A percentile compares a stretch with the other conserved stretches of the same genome.
Conservation (phyloP, 2,797 vertebrate species). For the Columba guinea region DNA sequence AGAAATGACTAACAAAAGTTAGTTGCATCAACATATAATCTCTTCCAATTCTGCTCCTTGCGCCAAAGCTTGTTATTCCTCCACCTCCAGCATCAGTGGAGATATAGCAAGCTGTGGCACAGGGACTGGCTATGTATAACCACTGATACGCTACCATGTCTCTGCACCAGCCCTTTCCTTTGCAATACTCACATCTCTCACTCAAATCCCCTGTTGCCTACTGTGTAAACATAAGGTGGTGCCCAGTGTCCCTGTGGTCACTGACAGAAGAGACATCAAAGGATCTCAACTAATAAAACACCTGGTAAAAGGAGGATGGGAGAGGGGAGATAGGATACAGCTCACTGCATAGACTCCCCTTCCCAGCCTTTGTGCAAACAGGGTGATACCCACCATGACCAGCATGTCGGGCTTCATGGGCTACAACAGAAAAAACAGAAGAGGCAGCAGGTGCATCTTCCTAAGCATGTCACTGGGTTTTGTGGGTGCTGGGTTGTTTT, state of each 20-base stretch:
- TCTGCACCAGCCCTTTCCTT: not conserved
- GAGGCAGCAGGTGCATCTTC: not conserved
- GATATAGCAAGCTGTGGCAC: not conserved
- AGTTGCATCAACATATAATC: not conserved
- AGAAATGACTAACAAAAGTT: not conserved
- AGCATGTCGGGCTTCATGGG: not conserved
- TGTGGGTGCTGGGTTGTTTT: not conserved
- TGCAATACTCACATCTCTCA: not conserved
- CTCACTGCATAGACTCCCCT: not conserved
- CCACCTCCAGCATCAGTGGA: not conserved
- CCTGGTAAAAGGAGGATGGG: not conserved
- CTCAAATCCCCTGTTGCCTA: not conserved
- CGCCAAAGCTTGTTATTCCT: not conserved
- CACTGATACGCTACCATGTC: not conserved
- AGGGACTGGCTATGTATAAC: accelerated
- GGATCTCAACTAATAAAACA: not conserved
- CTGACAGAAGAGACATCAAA: not conserved
- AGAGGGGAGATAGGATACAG: not conserved
- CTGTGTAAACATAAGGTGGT: not conserved
- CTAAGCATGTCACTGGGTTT: not conserved
- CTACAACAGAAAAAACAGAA: not conserved
- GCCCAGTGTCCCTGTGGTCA: not conserved
- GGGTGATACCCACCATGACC: not conserved
- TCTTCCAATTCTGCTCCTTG: not conserved
- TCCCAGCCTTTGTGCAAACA: not conserved